Conservation (phyloP, 2,888 invertebrate genomes). For the Lottia scabra region DNA sequence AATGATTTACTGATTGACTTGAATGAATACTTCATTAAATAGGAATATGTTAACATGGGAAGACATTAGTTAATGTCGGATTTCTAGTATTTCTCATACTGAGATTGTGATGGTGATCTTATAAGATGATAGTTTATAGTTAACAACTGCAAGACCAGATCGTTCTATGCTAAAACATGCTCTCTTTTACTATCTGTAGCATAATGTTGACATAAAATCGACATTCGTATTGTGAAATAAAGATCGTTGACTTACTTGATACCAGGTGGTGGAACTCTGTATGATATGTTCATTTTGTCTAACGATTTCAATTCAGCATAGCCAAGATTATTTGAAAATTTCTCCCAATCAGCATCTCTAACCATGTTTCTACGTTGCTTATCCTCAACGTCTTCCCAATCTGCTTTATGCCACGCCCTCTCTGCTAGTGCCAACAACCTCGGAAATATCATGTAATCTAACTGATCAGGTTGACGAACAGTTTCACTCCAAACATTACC, state of each 20-base stretch:
- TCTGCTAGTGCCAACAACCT: slow-evolving; percentile 60
- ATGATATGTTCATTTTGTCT: slow-evolving; percentile 42
- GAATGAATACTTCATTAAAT: too few relatives aligned
- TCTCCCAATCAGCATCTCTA: slow-evolving; percentile 43
- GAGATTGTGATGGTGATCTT: too few relatives aligned
- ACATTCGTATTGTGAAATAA: too few relatives aligned
- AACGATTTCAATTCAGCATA: slow-evolving; percentile 43
- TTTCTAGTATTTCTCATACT: too few relatives aligned
- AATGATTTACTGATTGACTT: too few relatives aligned
- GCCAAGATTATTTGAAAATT: slow-evolving; percentile 48
- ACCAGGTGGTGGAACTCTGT: slow-evolving; percentile 55
- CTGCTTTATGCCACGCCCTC: slow-evolving; percentile 60
- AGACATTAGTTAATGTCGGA: too few relatives aligned
- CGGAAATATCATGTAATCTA: slow-evolving; percentile 53
- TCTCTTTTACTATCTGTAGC: too few relatives aligned
- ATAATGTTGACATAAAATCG: too few relatives aligned
- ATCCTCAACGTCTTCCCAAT: slow-evolving; percentile 47
- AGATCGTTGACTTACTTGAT: slow-evolving; percentile 49
- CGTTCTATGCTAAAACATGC: too few relatives aligned
- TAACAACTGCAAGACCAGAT: too few relatives aligned
- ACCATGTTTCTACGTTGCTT: background rate
- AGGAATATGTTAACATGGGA: too few relatives aligned
- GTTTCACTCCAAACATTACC: slow-evolving; percentile 60
- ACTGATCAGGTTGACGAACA: slow-evolving; percentile 37
- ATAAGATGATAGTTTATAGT: too few relatives aligned